Base-by-base conservation (phyloP, 2,888 invertebrate genomes). In the Acanthococcus lagerstroemiae region DNA sequence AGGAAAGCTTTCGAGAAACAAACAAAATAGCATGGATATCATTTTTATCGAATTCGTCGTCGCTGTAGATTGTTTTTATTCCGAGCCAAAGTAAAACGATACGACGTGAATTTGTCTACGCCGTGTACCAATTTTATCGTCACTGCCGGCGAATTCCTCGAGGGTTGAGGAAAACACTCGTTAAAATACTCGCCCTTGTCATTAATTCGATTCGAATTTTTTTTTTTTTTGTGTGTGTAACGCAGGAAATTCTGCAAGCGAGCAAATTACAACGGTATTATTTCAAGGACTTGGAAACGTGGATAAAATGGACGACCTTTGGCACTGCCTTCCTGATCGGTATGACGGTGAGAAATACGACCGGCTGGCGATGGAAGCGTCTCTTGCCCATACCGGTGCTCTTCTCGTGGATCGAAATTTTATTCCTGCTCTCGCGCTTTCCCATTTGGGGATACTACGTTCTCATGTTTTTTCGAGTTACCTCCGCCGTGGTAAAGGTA, bases 381-480 rank as follows among this genome's bases (percentile, higher is more conserved):
- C 75, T 82, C 1, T 79, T 81, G 0, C 80, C 82, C 0, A 68
- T 79, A 6, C 80, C 82, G 0, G 70, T 82, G 24, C 77, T 83
- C 12, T 72, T 82, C 3, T 77, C 80, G 0, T 83, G 82, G 82
- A 71, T 80, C 12, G 80, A 82, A 70, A 76, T 82, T 71, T 81
- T 82, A 78, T 80, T 82, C 66, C 73, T 82, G 1, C 72, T 82
- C 1, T 81, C 82, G 0, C 76, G 82, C 63, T 80, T 82, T 68
- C 82, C 82, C 0, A 79, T 78, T 58, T 80, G 80, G 77, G 82
- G 82, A 1, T 81, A 81, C 71, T 81, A 81, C 73, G 81, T 82
- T 1, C 77, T 82, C 5, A 82, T 83, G 82, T 82, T 82, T 74
- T 80, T 80, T n/a, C 81, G 80, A 70, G 82, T 82, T 1, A 80